These are phyloP conservation scores for Ornithoptera priamus DNA, from an alignment of 2,888 invertebrate species.

Conservation along the genomic window DNA sequence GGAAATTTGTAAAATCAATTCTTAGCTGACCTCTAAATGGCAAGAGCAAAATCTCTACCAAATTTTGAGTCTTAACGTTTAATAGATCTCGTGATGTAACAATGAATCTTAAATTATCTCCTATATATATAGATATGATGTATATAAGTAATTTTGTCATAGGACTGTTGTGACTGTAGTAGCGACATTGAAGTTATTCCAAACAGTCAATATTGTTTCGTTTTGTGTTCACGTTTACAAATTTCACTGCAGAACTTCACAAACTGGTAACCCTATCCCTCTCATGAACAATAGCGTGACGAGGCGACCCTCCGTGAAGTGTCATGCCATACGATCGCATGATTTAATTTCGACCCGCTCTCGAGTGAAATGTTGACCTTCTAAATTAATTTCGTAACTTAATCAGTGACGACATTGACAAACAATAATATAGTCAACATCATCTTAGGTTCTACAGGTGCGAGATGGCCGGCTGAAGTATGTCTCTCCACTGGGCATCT, in stretches of 20 bases:
- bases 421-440: not conserved
- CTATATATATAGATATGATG: not conserved
- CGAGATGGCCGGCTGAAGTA: no score
- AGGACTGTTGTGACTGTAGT: not conserved
- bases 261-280: not conserved
- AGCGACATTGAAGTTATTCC: no score
- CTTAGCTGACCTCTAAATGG: no score
- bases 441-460: no score
- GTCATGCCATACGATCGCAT: not conserved
- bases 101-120: no score
- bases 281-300: not conserved
- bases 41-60: no score
- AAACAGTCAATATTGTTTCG: not conserved
- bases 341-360: constrained; percentile 5
- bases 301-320: not conserved
- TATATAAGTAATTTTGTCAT: not conserved
- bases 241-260: not conserved
- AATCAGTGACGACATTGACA: not conserved
- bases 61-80: no score
- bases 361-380: not conserved
- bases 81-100: no score
- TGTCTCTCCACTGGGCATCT: no score
- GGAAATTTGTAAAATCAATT: no score
- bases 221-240: not conserved
- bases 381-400: constrained; percentile 3